phyloP scores from a whole-genome alignment of 2,888 invertebrate species.

The Anarsia innoxiella region DNA sequence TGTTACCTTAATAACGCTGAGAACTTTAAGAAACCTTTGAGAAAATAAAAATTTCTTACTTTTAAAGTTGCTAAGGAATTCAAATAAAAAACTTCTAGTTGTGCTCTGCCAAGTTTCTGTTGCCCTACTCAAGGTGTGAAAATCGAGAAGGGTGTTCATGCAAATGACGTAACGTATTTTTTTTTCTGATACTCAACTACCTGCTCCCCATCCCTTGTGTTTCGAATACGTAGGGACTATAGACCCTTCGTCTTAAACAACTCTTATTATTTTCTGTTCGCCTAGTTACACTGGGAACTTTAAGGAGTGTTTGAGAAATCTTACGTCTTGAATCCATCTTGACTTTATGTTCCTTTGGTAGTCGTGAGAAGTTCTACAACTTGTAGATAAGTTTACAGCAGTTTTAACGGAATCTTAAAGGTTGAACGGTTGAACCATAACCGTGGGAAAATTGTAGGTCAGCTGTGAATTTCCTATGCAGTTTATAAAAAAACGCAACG shows the following conservation, averaged over 20 bases:
- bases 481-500: no score
- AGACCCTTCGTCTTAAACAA: background rate
- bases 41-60: no score
- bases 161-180: background rate
- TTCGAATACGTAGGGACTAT: background rate
- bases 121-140: background rate
- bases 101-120: background rate
- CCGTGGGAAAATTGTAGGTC: no score
- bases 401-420: no score
- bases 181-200: background rate
- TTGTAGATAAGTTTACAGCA: no score
- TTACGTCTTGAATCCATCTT: background rate
- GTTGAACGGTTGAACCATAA: no score
- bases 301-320: constrained; percentile 25
- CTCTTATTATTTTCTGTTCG: constrained; percentile 12
- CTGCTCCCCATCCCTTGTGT: no score
- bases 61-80: background rate
- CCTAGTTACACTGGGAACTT: constrained; percentile 27
- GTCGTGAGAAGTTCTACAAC: no score
- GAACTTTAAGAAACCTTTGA: constrained; percentile 16
- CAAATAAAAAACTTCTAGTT: no score
- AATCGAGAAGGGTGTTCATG: background rate
- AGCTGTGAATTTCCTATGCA: no score
- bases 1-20: constrained; percentile 3
- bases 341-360: no score